Evolutionary conservation across 92 coral and sea anemone species (phyloP).

Genomic region (Paragorgia papillata): DNA sequence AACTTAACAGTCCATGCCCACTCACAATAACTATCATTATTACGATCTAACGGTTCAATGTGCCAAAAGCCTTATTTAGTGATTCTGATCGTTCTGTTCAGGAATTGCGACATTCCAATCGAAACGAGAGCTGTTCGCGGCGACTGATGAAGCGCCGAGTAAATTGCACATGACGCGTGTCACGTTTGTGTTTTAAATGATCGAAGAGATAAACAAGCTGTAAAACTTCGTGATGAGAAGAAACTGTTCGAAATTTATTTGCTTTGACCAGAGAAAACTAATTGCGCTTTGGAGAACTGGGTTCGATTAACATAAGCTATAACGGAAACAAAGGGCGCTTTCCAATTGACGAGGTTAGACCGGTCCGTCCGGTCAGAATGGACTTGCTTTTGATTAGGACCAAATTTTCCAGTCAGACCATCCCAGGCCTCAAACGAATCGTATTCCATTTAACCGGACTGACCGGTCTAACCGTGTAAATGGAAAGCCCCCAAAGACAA

Average conservation of each 20-base stretch:
- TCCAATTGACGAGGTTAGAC: no score
- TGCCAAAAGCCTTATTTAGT: background rate
- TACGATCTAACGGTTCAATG: background rate
- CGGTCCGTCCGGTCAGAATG: no score
- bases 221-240: background rate
- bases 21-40: background rate
- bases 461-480: no score
- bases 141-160: conserved; percentile 8
- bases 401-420: no score
- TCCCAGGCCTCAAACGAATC: no score
- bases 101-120: conserved; percentile 1
- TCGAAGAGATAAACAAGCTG: background rate
- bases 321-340: conserved; percentile 28
- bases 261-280: background rate
- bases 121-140: conserved; percentile 4
- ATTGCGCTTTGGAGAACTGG: background rate
- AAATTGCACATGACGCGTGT: conserved; percentile 9
- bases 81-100: background rate
- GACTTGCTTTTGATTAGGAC: no score
- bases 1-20: no score
- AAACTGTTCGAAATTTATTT: no score
- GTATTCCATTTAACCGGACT: no score
- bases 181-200: background rate
- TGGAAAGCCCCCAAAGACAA: no score
- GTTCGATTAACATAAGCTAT: background rate